These are phyloP conservation scores for Thecocarcelia acutangulata DNA, from an alignment of 2,888 invertebrate genomes.

Conservation along the genomic window DNA sequence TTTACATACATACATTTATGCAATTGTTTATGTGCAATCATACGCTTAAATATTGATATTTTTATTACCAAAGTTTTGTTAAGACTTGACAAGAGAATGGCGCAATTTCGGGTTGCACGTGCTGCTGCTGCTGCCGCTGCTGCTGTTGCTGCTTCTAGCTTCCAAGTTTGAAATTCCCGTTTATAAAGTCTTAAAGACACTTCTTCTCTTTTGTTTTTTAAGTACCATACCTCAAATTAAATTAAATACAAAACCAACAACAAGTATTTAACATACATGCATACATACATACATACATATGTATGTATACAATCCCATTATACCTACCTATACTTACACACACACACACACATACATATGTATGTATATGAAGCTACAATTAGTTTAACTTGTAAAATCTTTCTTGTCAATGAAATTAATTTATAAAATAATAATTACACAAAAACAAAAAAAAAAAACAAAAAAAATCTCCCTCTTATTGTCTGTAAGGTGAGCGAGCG, in stretches of 20 bases:
- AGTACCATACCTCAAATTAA: constrained; percentile 55
- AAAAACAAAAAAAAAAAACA: no score
- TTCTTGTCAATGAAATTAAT: no score
- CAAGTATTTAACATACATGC: not conserved
- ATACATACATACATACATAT: not conserved
- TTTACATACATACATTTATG: no score
- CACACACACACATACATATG: not conserved
- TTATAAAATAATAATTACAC: no score
- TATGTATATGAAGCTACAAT: no score
- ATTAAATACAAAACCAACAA: constrained; percentile 19
- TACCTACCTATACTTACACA: no score
- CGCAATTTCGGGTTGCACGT: constrained; percentile 37
- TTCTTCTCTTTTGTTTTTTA: constrained; percentile 37
- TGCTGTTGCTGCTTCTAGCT: no score
- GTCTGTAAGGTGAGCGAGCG: no score
- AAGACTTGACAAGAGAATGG: constrained; percentile 62
- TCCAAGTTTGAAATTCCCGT: constrained; percentile 35
- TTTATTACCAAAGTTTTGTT: constrained; percentile 67
- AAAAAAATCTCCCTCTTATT: no score
- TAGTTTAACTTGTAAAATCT: not conserved
- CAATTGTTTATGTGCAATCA: constrained; percentile 69
- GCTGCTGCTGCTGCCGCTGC: no score
- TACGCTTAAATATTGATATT: constrained; percentile 65
- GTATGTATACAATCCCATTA: no score
- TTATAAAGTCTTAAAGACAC: constrained; percentile 44